phyloP scores from a whole-genome alignment of 2,888 invertebrate species.

The Ornithoptera priamus region DNA sequence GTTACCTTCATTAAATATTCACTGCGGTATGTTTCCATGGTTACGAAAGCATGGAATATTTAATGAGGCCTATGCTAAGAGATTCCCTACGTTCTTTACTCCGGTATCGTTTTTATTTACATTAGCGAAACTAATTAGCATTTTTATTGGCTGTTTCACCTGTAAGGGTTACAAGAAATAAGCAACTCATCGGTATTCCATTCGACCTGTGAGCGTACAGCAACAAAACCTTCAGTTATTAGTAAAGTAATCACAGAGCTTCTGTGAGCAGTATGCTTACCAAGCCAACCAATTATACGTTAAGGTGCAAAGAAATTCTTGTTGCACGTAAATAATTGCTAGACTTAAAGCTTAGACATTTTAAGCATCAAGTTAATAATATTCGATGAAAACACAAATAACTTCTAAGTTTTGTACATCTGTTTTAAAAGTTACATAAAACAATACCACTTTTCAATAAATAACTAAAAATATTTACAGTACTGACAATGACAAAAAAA shows the following conservation, averaged over 20 bases:
- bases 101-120: conserved; percentile 9
- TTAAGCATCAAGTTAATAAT: no score
- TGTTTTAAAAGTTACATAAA: background rate
- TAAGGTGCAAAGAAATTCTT: background rate
- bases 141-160: conserved; percentile 21
- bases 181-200: conserved; percentile 47
- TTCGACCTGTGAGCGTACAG: conserved; percentile 24
- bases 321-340: no score
- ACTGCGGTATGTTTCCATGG: background rate
- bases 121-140: conserved; percentile 16
- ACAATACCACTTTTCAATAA: background rate
- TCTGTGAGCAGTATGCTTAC: background rate
- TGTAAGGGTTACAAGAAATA: conserved; percentile 11
- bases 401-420: no score
- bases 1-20: conserved; percentile 8
- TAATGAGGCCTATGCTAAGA: background rate
- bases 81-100: conserved; percentile 18
- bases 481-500: background rate
- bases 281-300: background rate
- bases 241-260: background rate
- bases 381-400: no score
- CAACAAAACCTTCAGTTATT: conserved; percentile 6
- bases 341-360: no score
- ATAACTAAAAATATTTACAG: background rate
- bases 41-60: background rate